phyloP scores from a whole-genome alignment of 2,888 invertebrate species.

The Diloba caeruleocephala region DNA sequence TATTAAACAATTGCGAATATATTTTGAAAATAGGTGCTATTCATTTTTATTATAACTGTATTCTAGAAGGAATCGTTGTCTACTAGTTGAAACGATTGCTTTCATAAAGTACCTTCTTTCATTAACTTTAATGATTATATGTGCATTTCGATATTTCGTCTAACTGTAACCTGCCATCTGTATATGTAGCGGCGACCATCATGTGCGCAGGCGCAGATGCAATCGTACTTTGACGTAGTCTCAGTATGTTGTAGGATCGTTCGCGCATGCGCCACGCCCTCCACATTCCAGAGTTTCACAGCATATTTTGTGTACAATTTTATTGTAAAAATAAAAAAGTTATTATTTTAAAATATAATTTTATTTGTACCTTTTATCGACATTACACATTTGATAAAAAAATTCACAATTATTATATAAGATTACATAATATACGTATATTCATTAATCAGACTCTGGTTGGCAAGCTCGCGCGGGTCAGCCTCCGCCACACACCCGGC shows the following conservation, averaged over 20 bases:
- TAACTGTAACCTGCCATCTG: not conserved
- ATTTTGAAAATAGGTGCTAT: no score
- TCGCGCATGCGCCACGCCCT: not conserved
- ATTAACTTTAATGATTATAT: no score
- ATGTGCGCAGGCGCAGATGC: slow-evolving; percentile 10
- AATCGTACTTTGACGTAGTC: no score
- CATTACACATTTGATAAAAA: slow-evolving; percentile 67
- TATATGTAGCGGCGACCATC: not conserved
- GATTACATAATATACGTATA: slow-evolving; percentile 59
- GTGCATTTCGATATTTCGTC: not conserved
- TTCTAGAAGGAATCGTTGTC: no score
- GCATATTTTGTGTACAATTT: slow-evolving; percentile 62
- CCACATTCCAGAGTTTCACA: slow-evolving; percentile 44
- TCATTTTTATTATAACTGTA: no score
- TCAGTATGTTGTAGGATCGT: no score
- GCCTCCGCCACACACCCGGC: not conserved
- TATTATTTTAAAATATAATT: slow-evolving; percentile 68
- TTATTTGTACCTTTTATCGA: slow-evolving; percentile 66
- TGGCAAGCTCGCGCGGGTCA: slow-evolving; percentile 69
- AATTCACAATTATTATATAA: slow-evolving; percentile 49
- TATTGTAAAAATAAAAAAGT: slow-evolving; percentile 66
- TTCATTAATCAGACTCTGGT: slow-evolving; percentile 78
- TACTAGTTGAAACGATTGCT: no score
- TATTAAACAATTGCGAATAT: no score
- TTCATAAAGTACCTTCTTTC: no score